Evolutionary conservation across 2,888 invertebrate species (phyloP), one percentile per base, ranked within the genome.

Genomic region (Neocrepidodera transversa): DNA sequence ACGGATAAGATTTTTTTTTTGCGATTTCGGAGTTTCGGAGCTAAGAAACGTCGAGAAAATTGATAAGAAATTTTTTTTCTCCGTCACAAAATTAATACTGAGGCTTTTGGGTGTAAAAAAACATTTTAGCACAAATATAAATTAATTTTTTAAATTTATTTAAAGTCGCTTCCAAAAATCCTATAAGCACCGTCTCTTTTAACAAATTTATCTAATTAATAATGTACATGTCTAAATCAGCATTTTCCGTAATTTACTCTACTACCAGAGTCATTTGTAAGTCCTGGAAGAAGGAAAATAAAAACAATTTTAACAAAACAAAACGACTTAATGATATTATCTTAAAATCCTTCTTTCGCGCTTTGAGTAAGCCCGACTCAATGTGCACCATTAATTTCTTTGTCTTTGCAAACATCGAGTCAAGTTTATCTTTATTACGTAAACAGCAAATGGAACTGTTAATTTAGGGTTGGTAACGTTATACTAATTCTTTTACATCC

Each of bases 271-370:
- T 30, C 16, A 48, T 32, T 48, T 32, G 11, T 48, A 48, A 32
- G n/a, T 11, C 11, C 32, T 18, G 11, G 17, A 32, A 2, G 18
- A 20, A 20, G 13, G 32, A 48, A 20, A 30, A 35, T 35, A 35
- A 20, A 47, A 48, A 48, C 11, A 26, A 26, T 16, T n/a, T 50
- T 8, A 7, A 2, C 11, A 32, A 20, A 50, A 38, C 38, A 50
- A 38, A 14, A 26, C 8, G 32, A 32, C 35, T 35, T 50, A 50
- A 38, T 16, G 50, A 38, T 16, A 50, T 49, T 49, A 49, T 49
- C 49, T 36, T 38, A 38, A 50, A 50, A 23, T 38, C 23, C 38
- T 28, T 38, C 7, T 36, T 18, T 14, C 7, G 3, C 23, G 8
- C 50, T 38, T 50, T 36, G 38, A 26, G 26, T 50, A 28, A 50